phyloP scores from a whole-genome alignment of 2,113 vertebrate genomes.

The Prionailurus bengalensis region DNA sequence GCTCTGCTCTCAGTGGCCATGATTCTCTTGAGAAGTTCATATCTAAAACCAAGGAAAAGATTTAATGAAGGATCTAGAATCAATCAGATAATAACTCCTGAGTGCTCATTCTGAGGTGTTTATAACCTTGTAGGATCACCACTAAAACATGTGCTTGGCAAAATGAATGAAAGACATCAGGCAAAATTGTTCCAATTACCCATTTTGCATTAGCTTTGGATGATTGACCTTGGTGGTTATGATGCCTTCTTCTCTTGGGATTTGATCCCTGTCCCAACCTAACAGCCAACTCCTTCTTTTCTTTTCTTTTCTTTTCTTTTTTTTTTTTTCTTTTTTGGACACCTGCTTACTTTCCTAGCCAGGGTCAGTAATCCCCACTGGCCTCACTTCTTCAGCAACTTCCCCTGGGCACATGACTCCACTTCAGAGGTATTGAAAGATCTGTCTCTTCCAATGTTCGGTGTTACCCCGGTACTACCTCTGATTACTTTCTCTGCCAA shows the following conservation, averaged over 20 bases:
- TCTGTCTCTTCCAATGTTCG: not conserved
- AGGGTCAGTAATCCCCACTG: not conserved
- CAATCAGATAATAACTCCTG: not conserved
- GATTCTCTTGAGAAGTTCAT: not conserved
- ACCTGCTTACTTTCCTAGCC: conserved; percentile 67
- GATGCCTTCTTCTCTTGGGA: not conserved
- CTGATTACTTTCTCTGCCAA: conserved; percentile 46
- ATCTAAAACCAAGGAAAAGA: not conserved
- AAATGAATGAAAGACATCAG: not conserved
- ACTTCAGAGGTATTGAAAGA: not conserved
- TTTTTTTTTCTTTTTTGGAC: not conserved
- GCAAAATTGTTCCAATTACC: not conserved
- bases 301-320: not conserved
- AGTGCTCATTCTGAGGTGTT: not conserved
- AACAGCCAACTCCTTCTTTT: not conserved
- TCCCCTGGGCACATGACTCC: not conserved
- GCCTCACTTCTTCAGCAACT: not conserved
- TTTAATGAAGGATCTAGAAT: not conserved
- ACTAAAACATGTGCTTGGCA: not conserved
- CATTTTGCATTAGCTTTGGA: not conserved
- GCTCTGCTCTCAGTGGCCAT: not conserved
- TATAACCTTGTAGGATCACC: not conserved
- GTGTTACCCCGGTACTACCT: not conserved
- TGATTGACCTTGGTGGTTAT: not conserved
- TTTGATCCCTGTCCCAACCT: not conserved